Evolutionary conservation across 1,140 invertebrate genomes (phyloP).

Genomic region (Ladona fulva): DNA sequence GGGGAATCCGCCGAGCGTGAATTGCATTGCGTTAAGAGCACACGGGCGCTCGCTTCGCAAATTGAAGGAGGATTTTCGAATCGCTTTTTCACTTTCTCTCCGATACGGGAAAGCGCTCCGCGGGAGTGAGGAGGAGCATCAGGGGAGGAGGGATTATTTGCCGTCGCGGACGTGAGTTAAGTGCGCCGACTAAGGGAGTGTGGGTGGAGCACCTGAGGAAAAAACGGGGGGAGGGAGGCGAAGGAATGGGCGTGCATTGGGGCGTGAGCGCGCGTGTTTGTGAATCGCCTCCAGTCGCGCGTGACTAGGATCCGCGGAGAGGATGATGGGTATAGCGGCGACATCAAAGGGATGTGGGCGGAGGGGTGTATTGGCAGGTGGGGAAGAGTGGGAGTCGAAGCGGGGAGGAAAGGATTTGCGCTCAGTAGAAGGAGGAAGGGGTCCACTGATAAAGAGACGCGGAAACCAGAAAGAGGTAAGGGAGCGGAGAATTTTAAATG

Average conservation of each 20-base stretch:
- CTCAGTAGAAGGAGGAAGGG: constrained; percentile 13
- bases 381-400: neutral
- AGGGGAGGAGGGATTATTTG: neutral
- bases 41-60: too few relatives aligned
- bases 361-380: constrained; percentile 5
- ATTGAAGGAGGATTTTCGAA: too few relatives aligned
- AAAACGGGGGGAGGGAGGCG: neutral
- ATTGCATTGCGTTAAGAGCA: too few relatives aligned
- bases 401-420: neutral
- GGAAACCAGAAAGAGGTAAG: neutral
- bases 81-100: too few relatives aligned
- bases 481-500: neutral
- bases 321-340: neutral
- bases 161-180: neutral
- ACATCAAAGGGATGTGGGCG: neutral
- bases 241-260: neutral
- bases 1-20: too few relatives aligned
- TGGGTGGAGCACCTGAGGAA: neutral
- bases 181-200: neutral
- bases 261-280: neutral
- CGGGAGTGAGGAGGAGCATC: neutral
- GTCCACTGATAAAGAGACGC: neutral
- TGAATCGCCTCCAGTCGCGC: neutral
- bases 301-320: neutral
- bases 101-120: neutral